Evolutionary conservation across 2,888 invertebrate species (phyloP).

Genomic region (Hemistola chrysoprasaria): DNA sequence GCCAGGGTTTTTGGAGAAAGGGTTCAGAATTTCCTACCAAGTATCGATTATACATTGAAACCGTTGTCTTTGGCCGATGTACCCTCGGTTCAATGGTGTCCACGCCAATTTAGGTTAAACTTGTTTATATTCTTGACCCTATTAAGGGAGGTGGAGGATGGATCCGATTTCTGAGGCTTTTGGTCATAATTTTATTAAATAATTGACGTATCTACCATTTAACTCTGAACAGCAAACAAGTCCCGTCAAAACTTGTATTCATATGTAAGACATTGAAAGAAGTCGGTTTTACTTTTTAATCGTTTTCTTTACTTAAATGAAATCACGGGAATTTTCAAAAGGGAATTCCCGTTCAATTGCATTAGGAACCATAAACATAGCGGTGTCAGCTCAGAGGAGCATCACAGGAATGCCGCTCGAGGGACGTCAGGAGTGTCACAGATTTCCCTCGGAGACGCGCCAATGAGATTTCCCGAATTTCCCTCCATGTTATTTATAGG

Average conservation of each 20-base stretch:
- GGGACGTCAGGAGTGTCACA: slow-evolving; percentile 34
- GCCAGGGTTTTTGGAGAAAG: slow-evolving; percentile 41
- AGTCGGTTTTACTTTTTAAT: too few relatives aligned
- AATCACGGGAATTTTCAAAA: background rate
- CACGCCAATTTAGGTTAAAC: slow-evolving; percentile 47
- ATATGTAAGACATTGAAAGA: too few relatives aligned
- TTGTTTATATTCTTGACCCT: slow-evolving; percentile 31
- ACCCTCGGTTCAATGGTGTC: slow-evolving; percentile 55
- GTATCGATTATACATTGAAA: slow-evolving; percentile 50
- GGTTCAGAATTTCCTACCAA: slow-evolving; percentile 39
- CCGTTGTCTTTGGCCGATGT: slow-evolving; percentile 38
- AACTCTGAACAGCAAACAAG: too few relatives aligned
- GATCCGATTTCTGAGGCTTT: too few relatives aligned
- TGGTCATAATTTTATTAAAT: too few relatives aligned
- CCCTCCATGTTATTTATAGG: slow-evolving; percentile 41
- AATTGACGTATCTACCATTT: too few relatives aligned
- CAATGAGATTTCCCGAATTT: slow-evolving; percentile 44
- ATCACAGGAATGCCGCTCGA: slow-evolving; percentile 32
- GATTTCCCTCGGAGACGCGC: slow-evolving; percentile 42
- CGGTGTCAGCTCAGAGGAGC: slow-evolving; percentile 4
- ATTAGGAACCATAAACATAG: too few relatives aligned
- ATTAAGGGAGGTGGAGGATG: too few relatives aligned
- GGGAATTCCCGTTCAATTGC: too few relatives aligned
- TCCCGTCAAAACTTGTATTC: too few relatives aligned
- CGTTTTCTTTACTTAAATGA: slow-evolving; percentile 2